These are phyloP conservation scores for Sitta carolinensis DNA, from an alignment of 2,797 vertebrate species.

Conservation along the genomic window DNA sequence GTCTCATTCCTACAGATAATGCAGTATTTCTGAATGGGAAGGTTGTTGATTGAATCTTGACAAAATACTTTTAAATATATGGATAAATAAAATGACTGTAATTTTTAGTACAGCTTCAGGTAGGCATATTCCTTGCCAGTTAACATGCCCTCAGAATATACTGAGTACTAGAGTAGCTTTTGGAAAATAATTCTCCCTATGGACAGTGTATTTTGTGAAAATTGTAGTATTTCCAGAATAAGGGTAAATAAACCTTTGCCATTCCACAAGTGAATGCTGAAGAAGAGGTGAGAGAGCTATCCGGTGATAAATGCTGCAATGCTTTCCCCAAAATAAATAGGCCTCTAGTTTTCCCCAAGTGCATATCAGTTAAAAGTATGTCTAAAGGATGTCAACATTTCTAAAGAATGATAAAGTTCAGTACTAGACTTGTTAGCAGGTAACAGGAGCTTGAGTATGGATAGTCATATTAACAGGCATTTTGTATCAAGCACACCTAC, in stretches of 20 bases:
- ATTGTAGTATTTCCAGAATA: not conserved
- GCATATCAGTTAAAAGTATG: not conserved
- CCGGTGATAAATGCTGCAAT: not conserved
- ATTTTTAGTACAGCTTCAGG: not conserved
- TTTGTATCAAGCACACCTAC: not conserved
- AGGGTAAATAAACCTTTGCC: not conserved
- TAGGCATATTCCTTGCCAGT: not conserved
- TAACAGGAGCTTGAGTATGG: not conserved
- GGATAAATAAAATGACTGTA: not conserved
- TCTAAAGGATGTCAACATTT: not conserved
- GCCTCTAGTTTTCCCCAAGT: not conserved
- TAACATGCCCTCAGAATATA: not conserved
- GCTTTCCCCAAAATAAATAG: not conserved
- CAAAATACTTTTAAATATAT: not conserved
- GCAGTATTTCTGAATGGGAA: not conserved
- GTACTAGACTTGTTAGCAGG: not conserved
- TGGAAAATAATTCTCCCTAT: not conserved
- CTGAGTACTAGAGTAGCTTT: not conserved
- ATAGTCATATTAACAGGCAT: not conserved
- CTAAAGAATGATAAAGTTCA: not conserved
- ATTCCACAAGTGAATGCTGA: not conserved
- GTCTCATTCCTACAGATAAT: not conserved
- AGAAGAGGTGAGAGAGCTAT: not conserved
- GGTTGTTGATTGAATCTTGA: not conserved
- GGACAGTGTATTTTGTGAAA: not conserved